phyloP scores from a whole-genome alignment of 1,140 invertebrate species.

The Lordiphosa clarofinis region DNA sequence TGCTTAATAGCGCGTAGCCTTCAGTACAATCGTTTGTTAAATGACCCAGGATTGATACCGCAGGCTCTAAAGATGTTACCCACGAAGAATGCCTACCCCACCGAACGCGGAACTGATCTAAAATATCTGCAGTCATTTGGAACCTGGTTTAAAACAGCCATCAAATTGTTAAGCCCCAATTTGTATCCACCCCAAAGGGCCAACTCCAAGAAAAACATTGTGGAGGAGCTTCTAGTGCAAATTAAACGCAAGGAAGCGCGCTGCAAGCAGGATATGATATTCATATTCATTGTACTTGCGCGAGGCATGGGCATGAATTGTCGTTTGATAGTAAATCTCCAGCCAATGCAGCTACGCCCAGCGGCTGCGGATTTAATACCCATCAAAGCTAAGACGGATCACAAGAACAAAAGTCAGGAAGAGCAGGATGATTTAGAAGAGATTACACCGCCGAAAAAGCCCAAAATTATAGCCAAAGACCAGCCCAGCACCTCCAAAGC shows the following conservation, averaged over 20 bases:
- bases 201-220: slow-evolving; percentile 66
- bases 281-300: slow-evolving; percentile 88
- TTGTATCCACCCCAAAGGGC: slow-evolving; percentile 60
- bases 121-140: slow-evolving; percentile 88
- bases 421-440: slow-evolving; percentile 10
- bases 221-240: slow-evolving; percentile 82
- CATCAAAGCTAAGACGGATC: slow-evolving; percentile 80
- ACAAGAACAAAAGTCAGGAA: slow-evolving; percentile 47
- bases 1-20: slow-evolving; percentile 91
- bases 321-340: slow-evolving; percentile 87
- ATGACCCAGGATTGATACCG: slow-evolving; percentile 84
- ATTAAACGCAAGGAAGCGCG: slow-evolving; percentile 84
- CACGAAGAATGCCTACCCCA: slow-evolving; percentile 85
- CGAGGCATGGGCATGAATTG: slow-evolving; percentile 90
- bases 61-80: slow-evolving; percentile 87
- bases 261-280: slow-evolving; percentile 85
- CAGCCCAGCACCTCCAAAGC: slow-evolving; percentile 23
- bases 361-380: slow-evolving; percentile 82
- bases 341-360: slow-evolving; percentile 83
- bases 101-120: slow-evolving; percentile 83
- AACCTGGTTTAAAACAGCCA: slow-evolving; percentile 86
- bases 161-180: slow-evolving; percentile 81
- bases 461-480: background rate
- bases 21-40: slow-evolving; percentile 87
- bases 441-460: slow-evolving; percentile 6